Conservation (phyloP, 2,797 vertebrate species). For the Centropyge bicolor region DNA sequence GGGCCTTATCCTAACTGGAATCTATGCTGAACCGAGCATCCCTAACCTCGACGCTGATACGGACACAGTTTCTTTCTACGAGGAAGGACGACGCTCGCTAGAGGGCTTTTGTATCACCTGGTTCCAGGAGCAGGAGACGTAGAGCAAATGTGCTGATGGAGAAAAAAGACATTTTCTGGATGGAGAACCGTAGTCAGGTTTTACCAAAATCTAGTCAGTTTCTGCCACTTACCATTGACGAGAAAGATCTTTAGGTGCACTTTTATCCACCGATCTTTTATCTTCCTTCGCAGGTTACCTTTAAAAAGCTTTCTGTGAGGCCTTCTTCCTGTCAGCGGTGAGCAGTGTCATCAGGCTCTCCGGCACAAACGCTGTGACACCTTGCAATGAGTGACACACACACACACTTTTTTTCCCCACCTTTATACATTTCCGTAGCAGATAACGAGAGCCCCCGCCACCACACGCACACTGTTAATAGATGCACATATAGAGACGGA, state of each 20-base stretch:
- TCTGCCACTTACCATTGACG: neutral
- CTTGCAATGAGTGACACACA: neutral
- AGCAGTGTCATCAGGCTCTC: conserved; percentile 1
- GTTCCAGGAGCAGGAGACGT: neutral
- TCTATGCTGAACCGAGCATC: conserved; percentile 59
- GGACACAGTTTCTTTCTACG: conserved; percentile 10
- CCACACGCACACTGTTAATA: neutral
- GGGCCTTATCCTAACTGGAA: conserved; percentile 52
- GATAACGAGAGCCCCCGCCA: neutral
- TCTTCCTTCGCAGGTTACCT: conserved; percentile 3
- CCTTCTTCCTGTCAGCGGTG: neutral
- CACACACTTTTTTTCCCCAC: neutral
- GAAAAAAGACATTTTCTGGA: neutral
- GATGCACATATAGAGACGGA: conserved; percentile 14
- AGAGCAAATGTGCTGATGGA: neutral
- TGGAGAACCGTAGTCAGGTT: neutral
- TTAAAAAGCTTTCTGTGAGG: neutral
- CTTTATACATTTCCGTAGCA: neutral
- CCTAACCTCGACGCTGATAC: conserved; percentile 37
- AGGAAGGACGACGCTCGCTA: neutral
- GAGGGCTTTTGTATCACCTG: conserved; percentile 2
- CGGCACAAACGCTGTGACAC: neutral
- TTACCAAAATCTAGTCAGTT: neutral
- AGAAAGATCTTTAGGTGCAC: neutral
- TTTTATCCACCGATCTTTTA: conserved; percentile 1